Base-by-base conservation (phyloP, 1,140 invertebrate genomes). In the Tetraneura akinire region DNA sequence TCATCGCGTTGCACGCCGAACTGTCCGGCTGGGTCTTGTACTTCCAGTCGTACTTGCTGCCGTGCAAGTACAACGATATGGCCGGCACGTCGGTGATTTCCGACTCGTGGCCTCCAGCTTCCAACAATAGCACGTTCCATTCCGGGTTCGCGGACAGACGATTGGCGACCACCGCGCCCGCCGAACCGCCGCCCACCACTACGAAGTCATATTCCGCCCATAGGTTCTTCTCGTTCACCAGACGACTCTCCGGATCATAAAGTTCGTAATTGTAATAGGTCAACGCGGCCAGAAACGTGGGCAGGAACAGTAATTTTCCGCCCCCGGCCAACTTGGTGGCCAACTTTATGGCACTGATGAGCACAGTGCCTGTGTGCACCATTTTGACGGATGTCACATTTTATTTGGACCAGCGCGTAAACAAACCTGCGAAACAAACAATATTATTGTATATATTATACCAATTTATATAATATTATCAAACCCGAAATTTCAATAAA, bases 1-100 rank as follows among this genome's bases (percentile, higher is more conserved):
- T 87, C 92, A 94, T 94, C 0, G 92, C 93, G 84, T 92, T 92
- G 82, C 94, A 96, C 0, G 95, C 94, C 0, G 93, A 90, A 32
- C 91, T 87, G 84, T 95, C 93, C 0, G 95, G 92, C 83, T 95
- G 92, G 0, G 95, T 93, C 87, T 92, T 89, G 85, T 96, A 97
- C 83, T 94, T 92, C 96, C 96, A 98, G 86, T 98, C 96, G 82
- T 95, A 82, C 86, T 93, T 93, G 83, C 94, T 96, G 81, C 94
- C 94, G 85, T 96, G 95, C 62, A 97, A 87, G 83, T 94, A 95
- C 5, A 95, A 85, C 21, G 94, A 95, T 0, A 95, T 86, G 60
- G 93, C 88, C 0, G 94, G 94, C 10, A 95, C 93, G 84, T 93
- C 91, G 0, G 92, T 91, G 45, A 95, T 91, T 83, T 94, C 90